phyloP scores from a whole-genome alignment of 2,888 invertebrate genomes.

The Mythimna vitellina region DNA sequence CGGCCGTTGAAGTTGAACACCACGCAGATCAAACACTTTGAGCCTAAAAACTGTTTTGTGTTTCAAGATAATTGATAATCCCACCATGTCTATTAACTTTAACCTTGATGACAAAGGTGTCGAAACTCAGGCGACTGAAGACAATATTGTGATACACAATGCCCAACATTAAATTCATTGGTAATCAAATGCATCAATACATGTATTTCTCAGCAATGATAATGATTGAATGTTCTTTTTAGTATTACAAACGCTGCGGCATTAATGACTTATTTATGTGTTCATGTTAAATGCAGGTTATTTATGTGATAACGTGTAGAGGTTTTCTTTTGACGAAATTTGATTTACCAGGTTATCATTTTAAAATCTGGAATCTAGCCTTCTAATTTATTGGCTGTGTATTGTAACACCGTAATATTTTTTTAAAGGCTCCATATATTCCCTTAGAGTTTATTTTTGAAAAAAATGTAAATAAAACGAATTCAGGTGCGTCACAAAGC shows the following conservation, averaged over 20 bases:
- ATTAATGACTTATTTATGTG: conserved; percentile 56
- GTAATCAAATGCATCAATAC: conserved; percentile 17
- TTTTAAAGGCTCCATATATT: conserved; percentile 35
- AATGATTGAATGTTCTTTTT: conserved; percentile 8
- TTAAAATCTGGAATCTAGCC: conserved; percentile 19
- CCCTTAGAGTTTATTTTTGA: conserved; percentile 36
- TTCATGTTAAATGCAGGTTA: conserved; percentile 42
- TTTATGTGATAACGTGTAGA: conserved; percentile 42
- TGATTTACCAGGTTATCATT: conserved; percentile 35
- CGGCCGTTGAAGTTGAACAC: conserved; percentile 81
- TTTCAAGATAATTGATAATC: conserved; percentile 59
- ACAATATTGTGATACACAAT: conserved; percentile 57
- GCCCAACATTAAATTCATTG: conserved; percentile 38
- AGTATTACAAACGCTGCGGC: conserved; percentile 45
- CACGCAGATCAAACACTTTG: conserved; percentile 81
- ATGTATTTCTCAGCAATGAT: conserved; percentile 11
- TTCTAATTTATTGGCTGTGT: conserved; percentile 49
- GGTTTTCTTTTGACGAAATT: conserved; percentile 36
- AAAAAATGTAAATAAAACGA: conserved; percentile 58
- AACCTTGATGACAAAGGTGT: conserved; percentile 36
- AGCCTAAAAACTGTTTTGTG: conserved; percentile 68
- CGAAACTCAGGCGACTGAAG: conserved; percentile 37
- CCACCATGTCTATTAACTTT: conserved; percentile 58
- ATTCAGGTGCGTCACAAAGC: conserved; percentile 70
- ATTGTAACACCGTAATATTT: conserved; percentile 33